Percentiles rank a stretch among this genome's conserved stretches.
Evolutionary conservation across 2,113 vertebrate genomes (phyloP).

Genomic region (Corythornis vintsioides): DNA sequence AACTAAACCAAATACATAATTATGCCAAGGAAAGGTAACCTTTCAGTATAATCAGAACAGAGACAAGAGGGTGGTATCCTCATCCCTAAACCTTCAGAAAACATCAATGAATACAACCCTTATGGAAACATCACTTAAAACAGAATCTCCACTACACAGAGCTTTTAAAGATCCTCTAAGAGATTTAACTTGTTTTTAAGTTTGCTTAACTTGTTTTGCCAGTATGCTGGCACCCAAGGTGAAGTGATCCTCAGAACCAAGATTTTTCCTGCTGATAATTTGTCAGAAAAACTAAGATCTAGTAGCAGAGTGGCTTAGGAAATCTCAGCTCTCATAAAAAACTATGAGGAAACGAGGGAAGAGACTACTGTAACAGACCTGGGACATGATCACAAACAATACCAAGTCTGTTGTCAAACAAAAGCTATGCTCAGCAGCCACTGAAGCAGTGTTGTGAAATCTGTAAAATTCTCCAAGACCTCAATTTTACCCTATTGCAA

Average conservation of each 20-base stretch:
- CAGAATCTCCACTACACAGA: background rate
- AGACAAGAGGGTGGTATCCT: background rate
- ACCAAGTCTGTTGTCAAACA: background rate
- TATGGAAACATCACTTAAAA: background rate
- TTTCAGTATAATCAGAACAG: slow-evolving; percentile 12
- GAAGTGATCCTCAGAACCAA: background rate
- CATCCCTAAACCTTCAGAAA: slow-evolving; percentile 7
- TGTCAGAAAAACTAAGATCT: background rate
- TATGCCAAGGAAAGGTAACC: background rate
- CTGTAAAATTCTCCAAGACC: background rate
- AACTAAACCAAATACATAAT: slow-evolving; percentile 29
- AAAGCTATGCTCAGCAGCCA: background rate
- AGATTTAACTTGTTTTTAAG: background rate
- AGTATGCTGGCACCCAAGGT: background rate
- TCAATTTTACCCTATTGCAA: background rate
- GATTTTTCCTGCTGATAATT: background rate
- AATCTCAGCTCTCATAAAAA: background rate
- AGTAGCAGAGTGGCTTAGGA: background rate
- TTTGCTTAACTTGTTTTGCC: no score
- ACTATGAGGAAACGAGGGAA: background rate
- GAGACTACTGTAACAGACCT: background rate
- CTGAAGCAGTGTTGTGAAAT: rapidly evolving
- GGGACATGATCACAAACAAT: background rate
- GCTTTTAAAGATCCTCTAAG: background rate
- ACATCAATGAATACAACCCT: background rate